Base-by-base conservation (phyloP, 2,113 vertebrate genomes). In the Hyaena hyaena region DNA sequence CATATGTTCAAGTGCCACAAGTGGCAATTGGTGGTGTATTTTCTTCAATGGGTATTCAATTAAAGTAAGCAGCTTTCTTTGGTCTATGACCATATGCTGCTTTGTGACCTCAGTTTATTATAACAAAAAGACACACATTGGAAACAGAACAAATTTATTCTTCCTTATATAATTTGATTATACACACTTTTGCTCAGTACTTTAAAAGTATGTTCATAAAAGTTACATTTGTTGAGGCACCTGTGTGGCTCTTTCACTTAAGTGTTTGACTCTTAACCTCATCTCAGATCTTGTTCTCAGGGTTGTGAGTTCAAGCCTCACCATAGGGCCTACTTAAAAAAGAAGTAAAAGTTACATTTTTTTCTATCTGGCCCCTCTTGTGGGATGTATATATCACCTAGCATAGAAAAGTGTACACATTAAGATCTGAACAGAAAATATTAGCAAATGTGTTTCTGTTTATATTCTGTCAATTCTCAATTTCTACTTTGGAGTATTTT, bases 1-100 rank as follows among this genome's bases (percentile, higher is more conserved):
- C 16, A 24, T 71, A 53, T 95, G 95, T 98, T 93, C 71, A 95
- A 66, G 83, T 77, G 14, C 65, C 10, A 83, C 15, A 63, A n/a
- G 23, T 85, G 11, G 26, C 35, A 71, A 43, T 48, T 74, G 17
- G 48, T 69, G 28, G 28, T 2, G 26, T 31, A 17, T 58, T 91
- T 88, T 96, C 8, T 82, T 86, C 43, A 58, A 1, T 74, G 23
- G 7, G 5, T 66, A 16, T 17, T 86, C 8, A 48, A 0, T 88
- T 93, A 68, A 93, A 96, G 71, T 90, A 61, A 73, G 2, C 17
- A 68, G 48, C 3, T 90, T 73, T 79, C 53, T 95, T 79, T 96
- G 33, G 31, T 86, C 8, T 90, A 6, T 81, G 65, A 53, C 6
- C 50, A 1, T 61, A 28, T 24, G 10, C 15, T 61, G 5, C 23